phyloP scores from a whole-genome alignment of 2,113 vertebrate genomes.

The Apteryx mantelli region DNA sequence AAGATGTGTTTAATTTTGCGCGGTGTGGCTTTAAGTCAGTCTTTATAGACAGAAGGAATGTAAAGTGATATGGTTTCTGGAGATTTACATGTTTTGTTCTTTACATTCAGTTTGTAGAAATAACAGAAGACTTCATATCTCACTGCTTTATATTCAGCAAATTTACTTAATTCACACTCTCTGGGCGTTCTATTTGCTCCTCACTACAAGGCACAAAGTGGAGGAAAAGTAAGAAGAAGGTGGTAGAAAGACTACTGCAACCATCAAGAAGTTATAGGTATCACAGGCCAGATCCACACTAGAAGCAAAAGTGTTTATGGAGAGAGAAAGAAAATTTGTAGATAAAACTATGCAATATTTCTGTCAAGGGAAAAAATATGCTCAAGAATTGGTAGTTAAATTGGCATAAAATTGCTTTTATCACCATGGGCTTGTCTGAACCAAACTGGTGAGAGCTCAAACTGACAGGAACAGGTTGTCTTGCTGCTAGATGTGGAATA shows the following conservation, averaged over 20 bases:
- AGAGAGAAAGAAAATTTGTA: not conserved
- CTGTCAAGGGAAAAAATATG: not conserved
- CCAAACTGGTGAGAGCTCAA: not conserved
- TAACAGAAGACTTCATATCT: not conserved
- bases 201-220: not conserved
- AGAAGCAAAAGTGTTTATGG: not conserved
- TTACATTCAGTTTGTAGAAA: not conserved
- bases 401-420: not conserved
- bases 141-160: not conserved
- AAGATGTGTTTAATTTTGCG: not conserved
- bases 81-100: not conserved
- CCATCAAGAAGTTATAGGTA: not conserved
- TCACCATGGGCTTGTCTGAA: not conserved
- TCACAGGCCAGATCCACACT: not conserved
- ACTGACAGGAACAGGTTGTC: not conserved
- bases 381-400: not conserved
- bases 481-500: not conserved
- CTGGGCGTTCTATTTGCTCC: not conserved
- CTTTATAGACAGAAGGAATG: not conserved
- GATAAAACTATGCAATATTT: not conserved
- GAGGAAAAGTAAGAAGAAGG: not conserved
- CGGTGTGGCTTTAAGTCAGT: not conserved
- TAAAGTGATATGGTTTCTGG: not conserved
- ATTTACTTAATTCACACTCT: not conserved
- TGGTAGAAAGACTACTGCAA: not conserved